These are phyloP conservation scores for Caradrina kadenii DNA, from an alignment of 2,888 invertebrate genomes.

Conservation along the genomic window DNA sequence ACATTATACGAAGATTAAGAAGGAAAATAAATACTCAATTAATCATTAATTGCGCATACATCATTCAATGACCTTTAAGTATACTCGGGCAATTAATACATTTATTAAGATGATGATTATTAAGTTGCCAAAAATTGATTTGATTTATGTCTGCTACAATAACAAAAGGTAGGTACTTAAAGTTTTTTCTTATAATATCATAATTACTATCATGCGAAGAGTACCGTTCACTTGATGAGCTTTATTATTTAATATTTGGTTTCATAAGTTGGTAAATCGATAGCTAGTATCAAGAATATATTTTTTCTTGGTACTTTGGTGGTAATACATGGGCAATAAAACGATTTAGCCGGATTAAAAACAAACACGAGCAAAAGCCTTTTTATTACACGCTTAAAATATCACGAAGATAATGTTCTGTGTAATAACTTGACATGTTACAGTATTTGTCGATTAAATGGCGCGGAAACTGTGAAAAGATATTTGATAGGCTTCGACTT, in stretches of 20 bases:
- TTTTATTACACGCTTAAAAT: conserved; percentile 56
- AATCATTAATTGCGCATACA: conserved; percentile 33
- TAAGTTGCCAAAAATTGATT: conserved; percentile 61
- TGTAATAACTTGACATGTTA: conserved; percentile 75
- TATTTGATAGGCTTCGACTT: conserved; percentile 77
- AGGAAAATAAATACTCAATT: conserved; percentile 31
- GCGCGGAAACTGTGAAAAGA: conserved; percentile 83
- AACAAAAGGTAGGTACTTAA: conserved; percentile 27
- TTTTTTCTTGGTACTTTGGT: background rate
- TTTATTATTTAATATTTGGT: conserved; percentile 8
- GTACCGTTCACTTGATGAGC: conserved; percentile 21
- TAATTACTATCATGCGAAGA: conserved; percentile 40
- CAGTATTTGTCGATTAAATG: conserved; percentile 82
- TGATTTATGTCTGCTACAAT: conserved; percentile 45
- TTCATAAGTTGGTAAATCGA: conserved; percentile 17
- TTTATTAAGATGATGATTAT: conserved; percentile 58
- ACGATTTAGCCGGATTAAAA: conserved; percentile 7
- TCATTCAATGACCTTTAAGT: conserved; percentile 52
- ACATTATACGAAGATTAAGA: conserved; percentile 17
- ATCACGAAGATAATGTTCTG: conserved; percentile 68
- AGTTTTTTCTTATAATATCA: conserved; percentile 31
- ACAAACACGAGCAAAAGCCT: conserved; percentile 11
- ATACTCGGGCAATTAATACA: conserved; percentile 54
- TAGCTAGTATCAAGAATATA: background rate
- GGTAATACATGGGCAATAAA: background rate